Conservation (phyloP, 2,888 invertebrate genomes). For the Elmis aenea region DNA sequence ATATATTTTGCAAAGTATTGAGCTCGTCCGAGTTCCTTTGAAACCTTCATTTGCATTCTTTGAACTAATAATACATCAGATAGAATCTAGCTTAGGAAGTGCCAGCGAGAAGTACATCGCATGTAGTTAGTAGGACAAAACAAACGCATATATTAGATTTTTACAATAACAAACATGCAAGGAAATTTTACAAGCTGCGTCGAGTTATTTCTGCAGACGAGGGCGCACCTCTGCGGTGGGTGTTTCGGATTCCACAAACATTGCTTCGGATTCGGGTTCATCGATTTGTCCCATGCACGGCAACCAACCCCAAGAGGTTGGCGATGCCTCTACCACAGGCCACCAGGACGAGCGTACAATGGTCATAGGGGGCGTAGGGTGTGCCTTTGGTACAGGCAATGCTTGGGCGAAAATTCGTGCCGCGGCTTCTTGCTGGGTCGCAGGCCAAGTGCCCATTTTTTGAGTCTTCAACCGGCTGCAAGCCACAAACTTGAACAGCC, state of each 20-base stretch:
- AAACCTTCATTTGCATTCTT: constrained; percentile 11
- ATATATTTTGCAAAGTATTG: too few species aligned
- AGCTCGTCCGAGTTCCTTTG: too few species aligned
- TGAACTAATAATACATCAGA: constrained; percentile 7
- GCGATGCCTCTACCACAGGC: constrained; percentile 45
- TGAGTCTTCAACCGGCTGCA: constrained; percentile 16
- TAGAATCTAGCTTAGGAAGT: too few species aligned
- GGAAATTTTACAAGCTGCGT: too few species aligned
- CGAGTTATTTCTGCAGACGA: too few species aligned
- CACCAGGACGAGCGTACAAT: constrained; percentile 37
- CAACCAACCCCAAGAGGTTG: constrained; percentile 17
- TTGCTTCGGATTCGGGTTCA: constrained; percentile 18
- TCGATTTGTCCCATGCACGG: constrained; percentile 5
- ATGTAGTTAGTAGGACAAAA: constrained; percentile 6
- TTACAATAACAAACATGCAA: constrained; percentile 16
- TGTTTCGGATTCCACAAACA: constrained; percentile 20
- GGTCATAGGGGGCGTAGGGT: constrained; percentile 27
- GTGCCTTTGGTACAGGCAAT: constrained; percentile 28
- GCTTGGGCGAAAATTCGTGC: constrained; percentile 48
- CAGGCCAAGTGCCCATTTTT: constrained; percentile 44
- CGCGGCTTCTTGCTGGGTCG: constrained; percentile 50
- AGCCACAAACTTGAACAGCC: constrained; percentile 15
- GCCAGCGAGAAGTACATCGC: too few species aligned
- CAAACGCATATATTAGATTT: constrained; percentile 9
- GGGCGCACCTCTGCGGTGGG: constrained; percentile 22